Evolutionary conservation across 2,888 invertebrate species (phyloP).

Genomic region (Mythimna albipuncta): DNA sequence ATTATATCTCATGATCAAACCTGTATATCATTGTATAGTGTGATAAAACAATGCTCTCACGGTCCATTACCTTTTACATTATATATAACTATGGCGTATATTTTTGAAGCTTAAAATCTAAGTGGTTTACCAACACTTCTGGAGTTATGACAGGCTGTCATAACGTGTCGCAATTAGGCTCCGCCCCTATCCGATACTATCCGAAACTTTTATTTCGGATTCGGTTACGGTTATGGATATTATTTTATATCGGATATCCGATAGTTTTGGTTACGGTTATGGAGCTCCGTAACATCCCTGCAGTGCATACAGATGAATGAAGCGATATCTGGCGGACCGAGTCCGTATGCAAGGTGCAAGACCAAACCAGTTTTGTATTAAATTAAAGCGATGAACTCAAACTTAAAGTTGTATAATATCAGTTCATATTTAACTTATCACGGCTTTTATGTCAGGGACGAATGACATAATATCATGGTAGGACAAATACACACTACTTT

Average conservation of each 20-base stretch:
- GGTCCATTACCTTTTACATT: not conserved
- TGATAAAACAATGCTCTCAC: not conserved
- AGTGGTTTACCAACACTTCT: too few species aligned
- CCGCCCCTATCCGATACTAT: too few species aligned
- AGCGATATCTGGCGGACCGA: not conserved
- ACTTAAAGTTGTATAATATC: slow-evolving; percentile 3
- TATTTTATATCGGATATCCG: too few species aligned
- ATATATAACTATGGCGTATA: not conserved
- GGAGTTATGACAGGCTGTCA: too few species aligned
- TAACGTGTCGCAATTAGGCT: too few species aligned
- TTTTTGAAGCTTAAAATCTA: not conserved
- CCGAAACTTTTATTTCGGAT: too few species aligned
- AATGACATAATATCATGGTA: slow-evolving; percentile 37
- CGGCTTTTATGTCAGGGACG: slow-evolving; percentile 39
- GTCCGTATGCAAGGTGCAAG: not conserved
- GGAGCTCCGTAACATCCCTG: not conserved
- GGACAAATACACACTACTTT: slow-evolving; percentile 21
- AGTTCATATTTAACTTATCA: slow-evolving; percentile 21
- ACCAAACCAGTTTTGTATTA: slow-evolving; percentile 12
- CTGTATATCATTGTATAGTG: not conserved
- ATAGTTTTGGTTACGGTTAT: too few species aligned
- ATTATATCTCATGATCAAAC: not conserved
- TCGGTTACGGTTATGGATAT: too few species aligned
- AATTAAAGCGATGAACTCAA: slow-evolving; percentile 2
- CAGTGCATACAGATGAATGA: not conserved